Evolutionary conservation across 2,888 invertebrate species (phyloP).

Genomic region (Drosophila greeni): DNA sequence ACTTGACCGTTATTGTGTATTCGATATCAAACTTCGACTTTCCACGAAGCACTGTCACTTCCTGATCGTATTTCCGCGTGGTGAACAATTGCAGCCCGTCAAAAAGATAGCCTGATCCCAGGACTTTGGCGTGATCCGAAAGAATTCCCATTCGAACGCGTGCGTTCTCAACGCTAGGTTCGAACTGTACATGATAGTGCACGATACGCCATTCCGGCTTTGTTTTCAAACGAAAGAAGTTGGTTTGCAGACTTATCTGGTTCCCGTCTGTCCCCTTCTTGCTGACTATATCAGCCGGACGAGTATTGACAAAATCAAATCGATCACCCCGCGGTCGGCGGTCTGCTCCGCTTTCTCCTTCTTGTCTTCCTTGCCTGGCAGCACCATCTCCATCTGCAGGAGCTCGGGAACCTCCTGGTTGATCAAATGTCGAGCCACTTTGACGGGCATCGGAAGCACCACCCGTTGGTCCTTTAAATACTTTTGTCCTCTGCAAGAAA

Average conservation of each 20-base stretch:
- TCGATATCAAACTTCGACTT: conserved; percentile 80
- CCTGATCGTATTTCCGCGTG: conserved; percentile 80
- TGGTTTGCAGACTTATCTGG: conserved; percentile 81
- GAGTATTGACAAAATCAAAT: conserved; percentile 72
- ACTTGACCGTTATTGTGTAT: conserved; percentile 81
- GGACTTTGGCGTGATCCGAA: conserved; percentile 80
- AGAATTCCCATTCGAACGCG: conserved; percentile 82
- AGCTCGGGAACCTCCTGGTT: not conserved
- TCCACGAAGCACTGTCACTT: conserved; percentile 81
- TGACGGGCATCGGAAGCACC: not conserved
- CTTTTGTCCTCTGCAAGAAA: conserved; percentile 17
- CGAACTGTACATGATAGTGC: conserved; percentile 87
- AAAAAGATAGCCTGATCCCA: conserved; percentile 85
- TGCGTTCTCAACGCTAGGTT: conserved; percentile 85
- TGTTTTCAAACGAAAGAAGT: conserved; percentile 85
- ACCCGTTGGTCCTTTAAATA: conserved; percentile 12
- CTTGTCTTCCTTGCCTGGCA: not conserved
- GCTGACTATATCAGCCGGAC: conserved; percentile 67
- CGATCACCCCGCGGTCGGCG: conserved; percentile 44
- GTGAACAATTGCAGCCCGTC: conserved; percentile 87
- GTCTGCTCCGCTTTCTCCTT: not conserved
- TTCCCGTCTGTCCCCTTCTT: conserved; percentile 80
- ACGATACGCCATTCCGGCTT: conserved; percentile 85
- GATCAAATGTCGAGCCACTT: not conserved
- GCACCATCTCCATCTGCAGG: not conserved